phyloP scores from a whole-genome alignment of 92 coral and sea anemone genomes.

The Plumapathes pennacea region DNA sequence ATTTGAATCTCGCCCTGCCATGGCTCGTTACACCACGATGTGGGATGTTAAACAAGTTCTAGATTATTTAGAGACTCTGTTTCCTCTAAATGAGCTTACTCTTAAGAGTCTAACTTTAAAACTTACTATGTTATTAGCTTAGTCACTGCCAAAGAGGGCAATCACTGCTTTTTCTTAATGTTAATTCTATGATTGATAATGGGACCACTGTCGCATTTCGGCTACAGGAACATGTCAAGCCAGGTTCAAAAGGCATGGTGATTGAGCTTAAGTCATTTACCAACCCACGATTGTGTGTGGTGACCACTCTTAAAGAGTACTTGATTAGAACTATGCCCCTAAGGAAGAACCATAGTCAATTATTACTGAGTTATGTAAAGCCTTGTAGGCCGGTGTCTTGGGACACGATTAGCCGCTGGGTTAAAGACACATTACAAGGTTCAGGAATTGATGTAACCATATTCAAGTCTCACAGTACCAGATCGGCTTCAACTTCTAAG shows the following conservation, averaged over 20 bases:
- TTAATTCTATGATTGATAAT: neutral
- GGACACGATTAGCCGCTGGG: slow-evolving; percentile 4
- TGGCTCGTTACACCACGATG: slow-evolving; percentile 10
- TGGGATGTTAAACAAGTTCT: slow-evolving; percentile 23
- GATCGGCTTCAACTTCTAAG: slow-evolving; percentile 3
- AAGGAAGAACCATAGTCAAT: neutral
- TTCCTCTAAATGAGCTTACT: slow-evolving; percentile 4
- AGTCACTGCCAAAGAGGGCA: slow-evolving; percentile 28
- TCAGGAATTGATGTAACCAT: slow-evolving; percentile 6
- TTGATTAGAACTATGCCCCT: neutral
- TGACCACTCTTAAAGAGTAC: neutral
- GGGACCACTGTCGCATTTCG: neutral
- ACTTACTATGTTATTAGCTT: slow-evolving; percentile 5
- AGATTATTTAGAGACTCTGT: slow-evolving; percentile 7
- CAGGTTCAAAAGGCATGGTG: slow-evolving; percentile 1
- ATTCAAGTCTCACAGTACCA: slow-evolving; percentile 17
- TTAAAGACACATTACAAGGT: neutral
- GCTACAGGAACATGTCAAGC: neutral
- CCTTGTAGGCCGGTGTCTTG: slow-evolving; percentile 1
- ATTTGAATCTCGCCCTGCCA: slow-evolving; percentile 23
- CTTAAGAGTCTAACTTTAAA: neutral
- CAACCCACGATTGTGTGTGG: slow-evolving; percentile 1
- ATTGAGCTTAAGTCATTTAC: neutral
- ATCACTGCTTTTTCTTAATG: neutral
- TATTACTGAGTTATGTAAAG: slow-evolving; percentile 1